Percentiles rank a stretch among this genome's conserved stretches.
Evolutionary conservation across 1,140 invertebrate genomes (phyloP).

Genomic region (Caerostris extrusa): DNA sequence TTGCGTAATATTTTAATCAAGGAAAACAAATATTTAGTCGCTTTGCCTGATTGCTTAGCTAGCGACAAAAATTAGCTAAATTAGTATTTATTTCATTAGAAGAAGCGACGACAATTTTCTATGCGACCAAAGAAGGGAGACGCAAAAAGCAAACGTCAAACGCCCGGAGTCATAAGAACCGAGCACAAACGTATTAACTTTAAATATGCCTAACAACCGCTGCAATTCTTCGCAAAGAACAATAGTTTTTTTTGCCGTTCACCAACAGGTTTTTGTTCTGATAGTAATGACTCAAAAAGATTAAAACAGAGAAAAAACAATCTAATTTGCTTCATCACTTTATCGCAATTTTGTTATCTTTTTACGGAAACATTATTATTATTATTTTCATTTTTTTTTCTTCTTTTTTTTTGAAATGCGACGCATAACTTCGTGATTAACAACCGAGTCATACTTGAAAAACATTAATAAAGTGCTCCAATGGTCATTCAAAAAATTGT

Average conservation of each 20-base stretch:
- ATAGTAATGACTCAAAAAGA: constrained; percentile 77
- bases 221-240: constrained; percentile 72
- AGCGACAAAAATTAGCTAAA: constrained; percentile 77
- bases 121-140: constrained; percentile 54
- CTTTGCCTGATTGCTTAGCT: constrained; percentile 74
- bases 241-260: constrained; percentile 63
- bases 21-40: constrained; percentile 76
- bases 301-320: constrained; percentile 61
- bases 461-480: constrained; percentile 65
- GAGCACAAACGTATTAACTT: constrained; percentile 75
- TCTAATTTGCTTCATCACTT: constrained; percentile 73
- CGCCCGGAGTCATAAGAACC: constrained; percentile 56
- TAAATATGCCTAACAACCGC: constrained; percentile 76
- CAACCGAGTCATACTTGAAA: constrained; percentile 54
- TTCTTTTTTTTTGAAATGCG: constrained; percentile 8
- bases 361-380: constrained; percentile 23
- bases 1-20: constrained; percentile 78
- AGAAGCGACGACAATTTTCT: constrained; percentile 76
- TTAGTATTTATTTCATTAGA: constrained; percentile 78
- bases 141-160: constrained; percentile 71
- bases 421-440: constrained; percentile 39
- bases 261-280: constrained; percentile 73
- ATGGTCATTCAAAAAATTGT: constrained; percentile 50
- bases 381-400: no score
- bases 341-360: constrained; percentile 66